phyloP scores from a whole-genome alignment of 2,888 invertebrate species.

The Adelognathus sp. region DNA sequence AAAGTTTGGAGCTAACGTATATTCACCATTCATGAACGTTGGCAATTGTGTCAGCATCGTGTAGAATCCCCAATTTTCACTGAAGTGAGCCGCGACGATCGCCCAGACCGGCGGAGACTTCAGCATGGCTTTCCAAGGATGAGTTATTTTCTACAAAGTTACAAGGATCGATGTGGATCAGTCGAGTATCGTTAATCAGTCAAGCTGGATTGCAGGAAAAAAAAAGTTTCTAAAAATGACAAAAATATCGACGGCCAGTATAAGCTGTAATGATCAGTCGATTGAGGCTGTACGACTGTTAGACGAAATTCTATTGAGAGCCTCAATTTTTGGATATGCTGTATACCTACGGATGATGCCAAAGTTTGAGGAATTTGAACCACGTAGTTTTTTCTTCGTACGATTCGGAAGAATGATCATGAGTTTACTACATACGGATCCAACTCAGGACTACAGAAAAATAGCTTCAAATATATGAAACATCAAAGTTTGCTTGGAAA shows the following conservation, averaged over 20 bases:
- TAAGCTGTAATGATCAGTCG: too few species aligned
- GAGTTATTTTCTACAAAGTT: slow-evolving; percentile 81
- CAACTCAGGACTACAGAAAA: too few species aligned
- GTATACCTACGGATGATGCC: too few species aligned
- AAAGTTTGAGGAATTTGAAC: too few species aligned
- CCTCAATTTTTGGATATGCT: too few species aligned
- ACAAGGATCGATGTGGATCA: not conserved
- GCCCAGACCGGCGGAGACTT: slow-evolving; percentile 92
- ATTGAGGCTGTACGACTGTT: too few species aligned
- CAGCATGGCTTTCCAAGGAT: slow-evolving; percentile 91
- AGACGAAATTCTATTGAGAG: too few species aligned
- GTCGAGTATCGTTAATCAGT: not conserved
- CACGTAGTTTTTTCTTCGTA: too few species aligned
- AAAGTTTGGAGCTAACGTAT: not conserved
- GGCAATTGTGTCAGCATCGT: slow-evolving; percentile 92
- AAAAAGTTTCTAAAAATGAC: not conserved
- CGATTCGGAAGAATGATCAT: too few species aligned
- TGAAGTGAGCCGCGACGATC: slow-evolving; percentile 91
- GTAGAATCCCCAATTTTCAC: slow-evolving; percentile 96
- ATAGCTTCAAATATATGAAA: too few species aligned
- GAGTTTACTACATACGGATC: too few species aligned
- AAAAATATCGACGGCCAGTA: not conserved
- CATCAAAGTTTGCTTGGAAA: too few species aligned
- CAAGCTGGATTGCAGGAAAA: not conserved
- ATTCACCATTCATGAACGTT: slow-evolving; percentile 90